A percentile compares a stretch with the other conserved stretches of the same genome.
These are phyloP conservation scores for Corythornis madagascariensis DNA, from an alignment of 2,113 vertebrate species.

Conservation along the genomic window DNA sequence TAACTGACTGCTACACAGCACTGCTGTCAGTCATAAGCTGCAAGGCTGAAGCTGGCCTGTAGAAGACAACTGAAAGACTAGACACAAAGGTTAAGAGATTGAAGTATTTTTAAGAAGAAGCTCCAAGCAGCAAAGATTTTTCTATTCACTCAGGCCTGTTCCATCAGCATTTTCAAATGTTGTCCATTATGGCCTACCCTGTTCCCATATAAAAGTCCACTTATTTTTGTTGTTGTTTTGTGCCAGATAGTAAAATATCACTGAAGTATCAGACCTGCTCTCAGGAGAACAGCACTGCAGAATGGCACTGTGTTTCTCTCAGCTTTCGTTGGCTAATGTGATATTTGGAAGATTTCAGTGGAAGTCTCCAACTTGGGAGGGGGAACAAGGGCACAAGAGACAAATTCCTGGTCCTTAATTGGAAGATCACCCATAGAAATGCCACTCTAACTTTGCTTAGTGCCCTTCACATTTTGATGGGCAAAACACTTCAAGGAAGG, in stretches of 20 bases:
- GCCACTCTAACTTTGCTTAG: neutral
- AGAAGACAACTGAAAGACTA: neutral
- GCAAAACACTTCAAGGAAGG: neutral
- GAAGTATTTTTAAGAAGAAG: neutral
- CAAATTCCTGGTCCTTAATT: neutral
- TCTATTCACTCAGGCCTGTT: neutral
- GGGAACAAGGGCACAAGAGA: neutral
- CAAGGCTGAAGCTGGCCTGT: neutral
- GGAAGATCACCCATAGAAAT: neutral
- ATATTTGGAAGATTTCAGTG: neutral
- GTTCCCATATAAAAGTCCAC: neutral
- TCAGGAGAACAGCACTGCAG: neutral
- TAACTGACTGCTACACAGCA: neutral
- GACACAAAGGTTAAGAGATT: neutral
- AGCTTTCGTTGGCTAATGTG: neutral
- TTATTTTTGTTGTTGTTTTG: neutral
- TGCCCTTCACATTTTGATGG: neutral
- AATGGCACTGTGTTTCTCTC: neutral
- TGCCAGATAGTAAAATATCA: too few relatives aligned
- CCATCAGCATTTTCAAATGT: neutral
- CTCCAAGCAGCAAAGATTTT: neutral
- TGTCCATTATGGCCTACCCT: neutral
- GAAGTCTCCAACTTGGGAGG: neutral
- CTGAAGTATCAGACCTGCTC: neutral
- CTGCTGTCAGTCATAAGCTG: neutral